Evolutionary conservation across 92 coral and sea anemone species (phyloP), one percentile per base, ranked within the genome.

Genomic region (Epizoanthus fatuus): DNA sequence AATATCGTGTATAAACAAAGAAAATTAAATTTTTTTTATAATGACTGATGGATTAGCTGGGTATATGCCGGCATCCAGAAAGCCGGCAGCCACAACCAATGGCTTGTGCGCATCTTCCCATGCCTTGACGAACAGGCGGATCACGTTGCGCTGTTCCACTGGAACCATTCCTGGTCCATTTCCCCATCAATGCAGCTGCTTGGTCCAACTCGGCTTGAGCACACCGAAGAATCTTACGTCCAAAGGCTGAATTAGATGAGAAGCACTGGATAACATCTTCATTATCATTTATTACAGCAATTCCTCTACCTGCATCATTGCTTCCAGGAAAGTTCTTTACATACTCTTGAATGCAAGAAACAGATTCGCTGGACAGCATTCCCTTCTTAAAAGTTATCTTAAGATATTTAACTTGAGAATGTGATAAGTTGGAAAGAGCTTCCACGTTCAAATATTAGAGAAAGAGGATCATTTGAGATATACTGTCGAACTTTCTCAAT

Each of bases 191-290:
- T 11, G 52, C 52, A 47, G 12, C 52, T 47, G 52, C 52, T 84
- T 84, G 69, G 84, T 87, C 94, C 92, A 91, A 25, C 83, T 47
- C 63, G 60, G 75, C 58, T 91, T 91, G 90, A 91, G 79, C 15
- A 70, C 63, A 2, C 89, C 90, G 58, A 92, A 87, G 14, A 47
- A 47, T 6, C 73, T 25, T 22, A 92, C 90, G 40, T 88, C 88
- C 14, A 70, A 55, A 3, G 75, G 75, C 22, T 80, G 85, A 8
- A 63, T 2, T 0, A 80, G 12, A 64, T 80, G 85, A 5, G 85
- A n/a, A 0, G 75, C 74, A 16, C 47, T 80, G 5, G 63, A 39
- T 42, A 80, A 22, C 77, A 54, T 54, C 80, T 52, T 20, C 19
- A 74, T 52, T n/a, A 53, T 39, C 60, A 74, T 25, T 52, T 74